Percentiles rank a stretch among this genome's conserved stretches.
phyloP scores from a whole-genome alignment of 35 echinoderm and acorn worm species.

The Lytechinus pictus region DNA sequence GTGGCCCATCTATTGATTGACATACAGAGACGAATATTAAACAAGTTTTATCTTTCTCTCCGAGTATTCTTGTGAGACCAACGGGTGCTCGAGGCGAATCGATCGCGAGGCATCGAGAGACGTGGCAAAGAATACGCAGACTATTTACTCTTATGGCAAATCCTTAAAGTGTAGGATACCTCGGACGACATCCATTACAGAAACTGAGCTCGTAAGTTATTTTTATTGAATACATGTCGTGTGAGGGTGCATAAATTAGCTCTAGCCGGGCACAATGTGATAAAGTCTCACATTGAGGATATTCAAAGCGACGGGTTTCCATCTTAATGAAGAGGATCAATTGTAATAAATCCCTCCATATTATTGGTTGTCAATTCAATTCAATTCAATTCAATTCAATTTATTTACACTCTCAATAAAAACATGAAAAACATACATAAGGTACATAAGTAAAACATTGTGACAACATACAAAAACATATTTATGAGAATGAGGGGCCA shows the following conservation, averaged over 20 bases:
- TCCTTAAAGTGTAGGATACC: not conserved
- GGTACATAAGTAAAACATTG: too few species aligned
- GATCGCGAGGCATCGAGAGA: conserved; percentile 30
- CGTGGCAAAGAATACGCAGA: not conserved
- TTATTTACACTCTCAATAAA: too few species aligned
- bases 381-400: too few species aligned
- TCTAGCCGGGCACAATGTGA: not conserved
- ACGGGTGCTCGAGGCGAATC: conserved; percentile 27
- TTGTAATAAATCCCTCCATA: not conserved
- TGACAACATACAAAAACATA: too few species aligned
- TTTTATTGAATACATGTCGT: not conserved
- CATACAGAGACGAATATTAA: conserved; percentile 18
- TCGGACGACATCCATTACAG: not conserved
- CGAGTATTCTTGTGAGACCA: conserved; percentile 11
- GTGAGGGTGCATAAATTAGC: not conserved
- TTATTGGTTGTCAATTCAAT: not conserved
- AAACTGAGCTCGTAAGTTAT: not conserved
- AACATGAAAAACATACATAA: too few species aligned
- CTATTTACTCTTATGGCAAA: not conserved
- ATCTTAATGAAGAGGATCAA: not conserved
- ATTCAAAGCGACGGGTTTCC: not conserved
- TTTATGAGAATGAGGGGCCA: too few species aligned
- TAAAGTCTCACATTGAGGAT: not conserved
- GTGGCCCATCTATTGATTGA: conserved; percentile 16
- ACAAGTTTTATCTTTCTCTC: conserved; percentile 24